These are phyloP conservation scores for Chouioia cunea DNA, from an alignment of 2,888 invertebrate genomes.

Conservation along the genomic window DNA sequence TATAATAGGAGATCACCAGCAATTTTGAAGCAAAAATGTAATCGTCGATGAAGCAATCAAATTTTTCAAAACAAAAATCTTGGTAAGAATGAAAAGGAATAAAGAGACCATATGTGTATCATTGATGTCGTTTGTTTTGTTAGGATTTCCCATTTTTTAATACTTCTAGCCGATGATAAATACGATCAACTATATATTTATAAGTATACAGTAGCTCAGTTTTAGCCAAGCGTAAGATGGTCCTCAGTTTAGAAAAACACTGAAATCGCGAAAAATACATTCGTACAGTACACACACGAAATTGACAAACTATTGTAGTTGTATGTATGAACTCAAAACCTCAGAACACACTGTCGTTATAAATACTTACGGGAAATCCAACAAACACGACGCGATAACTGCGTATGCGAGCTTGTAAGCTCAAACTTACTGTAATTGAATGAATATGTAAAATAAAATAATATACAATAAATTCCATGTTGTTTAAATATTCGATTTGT, in stretches of 20 bases:
- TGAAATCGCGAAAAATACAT: not conserved
- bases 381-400: slow-evolving; percentile 4
- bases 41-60: slow-evolving; percentile 34
- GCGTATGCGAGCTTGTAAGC: not conserved
- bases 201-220: not conserved
- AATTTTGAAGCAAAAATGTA: slow-evolving; percentile 25
- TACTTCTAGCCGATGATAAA: not conserved
- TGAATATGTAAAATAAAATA: slow-evolving; percentile 60
- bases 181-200: not conserved
- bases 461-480: slow-evolving; percentile 63
- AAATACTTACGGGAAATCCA: slow-evolving; percentile 20
- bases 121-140: slow-evolving; percentile 35
- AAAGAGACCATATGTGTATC: slow-evolving; percentile 22
- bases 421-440: slow-evolving; percentile 60
- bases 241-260: not conserved
- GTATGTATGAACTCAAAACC: too few species aligned
- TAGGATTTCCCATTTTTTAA: slow-evolving; percentile 34
- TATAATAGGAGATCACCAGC: not conserved
- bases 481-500: slow-evolving; percentile 50
- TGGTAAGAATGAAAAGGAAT: slow-evolving; percentile 15
- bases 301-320: not conserved
- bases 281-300: slow-evolving; percentile 20
- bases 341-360: not conserved
- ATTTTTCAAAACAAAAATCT: slow-evolving; percentile 2
- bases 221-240: not conserved